phyloP scores from a whole-genome alignment of 2,888 invertebrate species.

The Leptinotarsa haldemani region DNA sequence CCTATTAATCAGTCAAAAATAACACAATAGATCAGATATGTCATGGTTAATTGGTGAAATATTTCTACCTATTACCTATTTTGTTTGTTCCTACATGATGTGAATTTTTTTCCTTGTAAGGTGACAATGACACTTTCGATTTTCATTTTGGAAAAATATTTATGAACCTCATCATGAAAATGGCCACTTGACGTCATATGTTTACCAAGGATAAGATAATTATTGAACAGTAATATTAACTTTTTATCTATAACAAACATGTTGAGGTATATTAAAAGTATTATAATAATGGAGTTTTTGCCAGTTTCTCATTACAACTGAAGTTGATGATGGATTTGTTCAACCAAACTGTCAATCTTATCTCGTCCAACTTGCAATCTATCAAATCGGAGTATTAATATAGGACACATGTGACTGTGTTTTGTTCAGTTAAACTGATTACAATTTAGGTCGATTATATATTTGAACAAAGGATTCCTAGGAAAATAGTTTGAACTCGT shows the following conservation, averaged over 20 bases:
- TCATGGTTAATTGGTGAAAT: too few species aligned
- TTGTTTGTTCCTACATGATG: too few species aligned
- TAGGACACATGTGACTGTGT: neutral
- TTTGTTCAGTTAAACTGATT: neutral
- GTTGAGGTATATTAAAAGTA: conserved; percentile 11
- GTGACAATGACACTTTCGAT: too few species aligned
- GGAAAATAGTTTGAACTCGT: too few species aligned
- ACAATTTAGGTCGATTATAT: too few species aligned
- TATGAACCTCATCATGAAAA: neutral
- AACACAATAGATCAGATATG: too few species aligned
- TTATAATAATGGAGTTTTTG: neutral
- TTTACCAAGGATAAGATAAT: conserved; percentile 12
- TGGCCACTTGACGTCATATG: conserved; percentile 3
- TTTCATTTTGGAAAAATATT: neutral
- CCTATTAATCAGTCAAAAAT: too few species aligned
- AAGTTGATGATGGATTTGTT: neutral
- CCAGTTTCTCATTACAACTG: neutral
- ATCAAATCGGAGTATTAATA: neutral
- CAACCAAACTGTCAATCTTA: neutral
- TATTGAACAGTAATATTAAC: neutral
- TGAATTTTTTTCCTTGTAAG: too few species aligned
- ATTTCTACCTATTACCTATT: too few species aligned
- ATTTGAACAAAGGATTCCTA: too few species aligned
- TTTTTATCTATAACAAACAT: conserved; percentile 17
- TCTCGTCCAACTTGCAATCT: neutral